phyloP scores from a whole-genome alignment of 1,140 invertebrate genomes.

The Drosophila nasuta region DNA sequence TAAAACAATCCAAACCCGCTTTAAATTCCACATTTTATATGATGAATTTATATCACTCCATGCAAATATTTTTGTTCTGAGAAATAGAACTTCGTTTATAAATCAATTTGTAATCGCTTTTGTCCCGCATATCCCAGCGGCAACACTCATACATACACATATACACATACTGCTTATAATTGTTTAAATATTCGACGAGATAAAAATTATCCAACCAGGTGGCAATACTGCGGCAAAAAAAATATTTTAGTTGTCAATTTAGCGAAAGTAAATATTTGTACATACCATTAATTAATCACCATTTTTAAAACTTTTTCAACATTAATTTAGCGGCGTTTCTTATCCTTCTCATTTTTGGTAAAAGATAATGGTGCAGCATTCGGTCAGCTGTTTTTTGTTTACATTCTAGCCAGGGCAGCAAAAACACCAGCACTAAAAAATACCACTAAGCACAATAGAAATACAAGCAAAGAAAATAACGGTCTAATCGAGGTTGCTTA shows the following conservation, averaged over 20 bases:
- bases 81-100: not conserved
- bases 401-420: too few species aligned
- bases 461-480: too few species aligned
- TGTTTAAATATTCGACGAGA: not conserved
- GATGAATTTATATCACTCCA: not conserved
- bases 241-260: not conserved
- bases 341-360: too few species aligned
- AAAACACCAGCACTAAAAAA: too few species aligned
- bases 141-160: not conserved
- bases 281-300: too few species aligned
- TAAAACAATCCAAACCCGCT: not conserved
- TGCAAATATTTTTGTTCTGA: not conserved
- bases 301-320: too few species aligned
- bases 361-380: too few species aligned
- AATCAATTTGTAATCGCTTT: not conserved
- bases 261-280: too few species aligned
- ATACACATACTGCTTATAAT: not conserved
- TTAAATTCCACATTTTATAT: not conserved
- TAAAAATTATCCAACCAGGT: conserved; percentile 1
- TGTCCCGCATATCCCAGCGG: not conserved
- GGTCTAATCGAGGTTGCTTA: too few species aligned
- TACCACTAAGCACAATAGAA: too few species aligned
- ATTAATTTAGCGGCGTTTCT: too few species aligned
- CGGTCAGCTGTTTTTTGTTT: too few species aligned
- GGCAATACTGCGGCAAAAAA: not conserved